Percentiles rank a stretch among this genome's conserved stretches.
Evolutionary conservation across 2,797 vertebrate genomes (phyloP).

Genomic region (Crenuchus spilurus): DNA sequence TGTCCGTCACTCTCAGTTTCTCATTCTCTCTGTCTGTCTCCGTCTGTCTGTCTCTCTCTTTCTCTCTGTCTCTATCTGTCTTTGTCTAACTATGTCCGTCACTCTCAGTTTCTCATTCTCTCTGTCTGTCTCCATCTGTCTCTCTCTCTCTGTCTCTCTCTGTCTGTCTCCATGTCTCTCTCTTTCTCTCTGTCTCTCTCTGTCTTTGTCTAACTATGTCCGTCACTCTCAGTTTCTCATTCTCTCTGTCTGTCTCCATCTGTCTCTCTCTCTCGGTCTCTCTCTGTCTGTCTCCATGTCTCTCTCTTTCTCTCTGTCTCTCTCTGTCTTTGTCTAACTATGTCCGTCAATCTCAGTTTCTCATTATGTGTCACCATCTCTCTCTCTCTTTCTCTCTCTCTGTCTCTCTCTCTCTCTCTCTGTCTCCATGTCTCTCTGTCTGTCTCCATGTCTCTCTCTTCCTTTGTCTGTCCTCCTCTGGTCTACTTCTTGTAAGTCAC

Average conservation of each 20-base stretch:
- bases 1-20: conserved; percentile 12
- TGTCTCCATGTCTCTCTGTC: background rate
- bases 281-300: conserved; percentile 17
- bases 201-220: too few species aligned
- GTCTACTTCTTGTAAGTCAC: too few species aligned
- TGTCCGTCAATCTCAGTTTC: conserved; percentile 9
- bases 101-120: background rate
- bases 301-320: conserved; percentile 19
- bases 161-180: background rate
- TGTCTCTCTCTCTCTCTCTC: background rate
- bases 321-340: background rate
- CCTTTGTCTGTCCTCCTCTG: background rate
- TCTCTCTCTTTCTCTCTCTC: background rate
- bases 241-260: too few species aligned
- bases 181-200: too few species aligned
- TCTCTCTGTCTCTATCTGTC: background rate
- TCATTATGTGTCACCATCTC: conserved; percentile 3
- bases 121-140: background rate
- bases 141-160: too few species aligned
- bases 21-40: too few species aligned
- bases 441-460: too few species aligned
- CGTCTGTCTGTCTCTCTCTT: too few species aligned
- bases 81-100: too few species aligned
- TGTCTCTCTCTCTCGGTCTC: background rate
- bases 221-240: too few species aligned